These are phyloP conservation scores for Phalacrocorax carbo DNA, from an alignment of 2,113 vertebrate genomes.

Conservation along the genomic window DNA sequence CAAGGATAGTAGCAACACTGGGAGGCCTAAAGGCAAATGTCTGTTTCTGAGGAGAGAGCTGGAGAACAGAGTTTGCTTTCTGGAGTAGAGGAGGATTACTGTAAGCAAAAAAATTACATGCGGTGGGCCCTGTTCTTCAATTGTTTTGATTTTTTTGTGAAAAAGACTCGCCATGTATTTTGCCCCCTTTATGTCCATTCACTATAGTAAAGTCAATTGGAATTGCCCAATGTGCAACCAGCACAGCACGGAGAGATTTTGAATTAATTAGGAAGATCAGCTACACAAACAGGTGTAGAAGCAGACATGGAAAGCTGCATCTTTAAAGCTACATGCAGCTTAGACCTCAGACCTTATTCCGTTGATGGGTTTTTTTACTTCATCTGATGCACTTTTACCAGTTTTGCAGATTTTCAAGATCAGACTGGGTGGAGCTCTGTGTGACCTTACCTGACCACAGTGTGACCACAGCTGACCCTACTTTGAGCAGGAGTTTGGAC, in stretches of 20 bases:
- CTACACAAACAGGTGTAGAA: not conserved
- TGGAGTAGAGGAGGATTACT: not conserved
- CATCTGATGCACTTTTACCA: not conserved
- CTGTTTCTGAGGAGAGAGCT: not conserved
- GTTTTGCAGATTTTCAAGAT: not conserved
- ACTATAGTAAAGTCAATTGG: not conserved
- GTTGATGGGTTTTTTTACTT: not conserved
- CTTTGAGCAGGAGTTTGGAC: not conserved
- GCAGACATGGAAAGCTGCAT: not conserved
- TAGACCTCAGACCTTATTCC: not conserved
- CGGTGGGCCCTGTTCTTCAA: not conserved
- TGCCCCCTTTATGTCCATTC: not conserved
- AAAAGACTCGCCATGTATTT: not conserved
- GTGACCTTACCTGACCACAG: not conserved
- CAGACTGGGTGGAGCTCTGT: not conserved
- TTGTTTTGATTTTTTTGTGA: not conserved
- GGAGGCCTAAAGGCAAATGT: not conserved
- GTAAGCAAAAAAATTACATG: not conserved
- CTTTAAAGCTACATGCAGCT: not conserved
- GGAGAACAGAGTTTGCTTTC: not conserved
- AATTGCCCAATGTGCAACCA: not conserved
- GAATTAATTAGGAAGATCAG: not conserved
- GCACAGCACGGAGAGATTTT: not conserved
- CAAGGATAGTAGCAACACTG: not conserved
- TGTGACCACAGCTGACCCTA: not conserved